Percentiles rank a stretch among this genome's conserved stretches.
These are phyloP conservation scores for Tapirus indicus DNA, from an alignment of 2,797 vertebrate species.

Conservation along the genomic window DNA sequence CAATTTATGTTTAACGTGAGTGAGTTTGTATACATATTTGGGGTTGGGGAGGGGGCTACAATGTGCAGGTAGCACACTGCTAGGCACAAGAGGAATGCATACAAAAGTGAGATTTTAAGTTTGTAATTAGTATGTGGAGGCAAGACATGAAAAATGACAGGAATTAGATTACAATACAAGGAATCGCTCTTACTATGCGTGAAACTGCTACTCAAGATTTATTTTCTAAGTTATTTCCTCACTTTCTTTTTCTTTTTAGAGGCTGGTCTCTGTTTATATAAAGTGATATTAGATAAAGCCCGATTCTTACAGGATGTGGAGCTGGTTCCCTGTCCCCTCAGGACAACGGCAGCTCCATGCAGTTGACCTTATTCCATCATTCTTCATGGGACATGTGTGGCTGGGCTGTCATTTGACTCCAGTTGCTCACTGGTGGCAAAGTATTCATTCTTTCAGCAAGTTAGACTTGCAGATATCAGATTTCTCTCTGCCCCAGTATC, in stretches of 20 bases:
- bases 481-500: background rate
- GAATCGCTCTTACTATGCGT: background rate
- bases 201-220: background rate
- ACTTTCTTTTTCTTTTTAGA: background rate
- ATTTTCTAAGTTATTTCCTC: background rate
- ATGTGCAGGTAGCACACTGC: background rate
- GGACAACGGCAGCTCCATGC: background rate
- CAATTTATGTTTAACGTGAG: background rate
- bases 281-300: background rate
- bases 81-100: background rate
- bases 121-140: background rate
- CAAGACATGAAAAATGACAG: background rate
- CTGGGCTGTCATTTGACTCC: background rate
- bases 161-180: background rate
- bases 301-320: too few species aligned
- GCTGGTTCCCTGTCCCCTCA: too few species aligned
- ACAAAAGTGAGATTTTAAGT: background rate
- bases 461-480: background rate
- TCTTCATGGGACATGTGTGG: background rate
- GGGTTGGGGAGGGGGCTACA: background rate
- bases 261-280: background rate
- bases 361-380: background rate
- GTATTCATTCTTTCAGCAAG: too few species aligned
- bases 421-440: fast-evolving
- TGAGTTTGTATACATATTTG: background rate